Percentiles rank a stretch among this genome's conserved stretches.
Evolutionary conservation across 2,113 vertebrate species (phyloP).

Genomic region (Lipotes vexillifer): DNA sequence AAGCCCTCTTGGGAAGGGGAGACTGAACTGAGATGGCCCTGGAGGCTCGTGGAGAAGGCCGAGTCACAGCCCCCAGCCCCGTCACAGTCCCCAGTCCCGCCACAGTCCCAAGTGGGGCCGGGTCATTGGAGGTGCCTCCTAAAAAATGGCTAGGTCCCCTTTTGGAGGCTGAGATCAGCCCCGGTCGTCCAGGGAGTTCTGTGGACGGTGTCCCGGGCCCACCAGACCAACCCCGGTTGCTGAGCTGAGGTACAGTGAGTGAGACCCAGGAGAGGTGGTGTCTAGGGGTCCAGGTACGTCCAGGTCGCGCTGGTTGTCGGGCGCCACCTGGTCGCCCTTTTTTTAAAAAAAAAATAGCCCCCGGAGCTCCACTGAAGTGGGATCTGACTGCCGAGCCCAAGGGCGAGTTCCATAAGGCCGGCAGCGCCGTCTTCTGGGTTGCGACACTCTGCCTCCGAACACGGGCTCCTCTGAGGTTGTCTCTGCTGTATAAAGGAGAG

Average conservation of each 20-base stretch:
- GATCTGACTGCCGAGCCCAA: no score
- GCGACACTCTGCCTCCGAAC: rapidly evolving
- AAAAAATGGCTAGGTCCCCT: no score
- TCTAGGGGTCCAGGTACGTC: not conserved
- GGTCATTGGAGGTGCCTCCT: not conserved
- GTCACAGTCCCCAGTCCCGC: no score
- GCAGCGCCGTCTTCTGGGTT: rapidly evolving
- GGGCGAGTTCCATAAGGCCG: not conserved
- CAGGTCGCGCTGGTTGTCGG: not conserved
- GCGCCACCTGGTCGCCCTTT: not conserved
- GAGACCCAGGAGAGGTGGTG: not conserved
- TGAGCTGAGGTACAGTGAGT: not conserved
- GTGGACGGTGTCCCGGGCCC: no score
- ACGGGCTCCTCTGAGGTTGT: not conserved
- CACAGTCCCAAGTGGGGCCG: rapidly evolving
- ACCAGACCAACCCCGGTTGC: not conserved
- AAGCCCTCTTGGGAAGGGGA: not conserved
- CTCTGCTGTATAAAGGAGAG: not conserved
- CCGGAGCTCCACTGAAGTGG: not conserved
- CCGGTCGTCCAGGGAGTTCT: no score
- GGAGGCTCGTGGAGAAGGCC: not conserved
- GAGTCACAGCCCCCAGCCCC: not conserved
- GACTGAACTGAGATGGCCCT: rapidly evolving
- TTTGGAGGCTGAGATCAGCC: not conserved
- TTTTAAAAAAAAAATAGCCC: not conserved